A percentile compares a stretch with the other conserved stretches of the same genome.
Evolutionary conservation across 2,113 vertebrate genomes (phyloP).

Genomic region (Tragelaphus imberbis): DNA sequence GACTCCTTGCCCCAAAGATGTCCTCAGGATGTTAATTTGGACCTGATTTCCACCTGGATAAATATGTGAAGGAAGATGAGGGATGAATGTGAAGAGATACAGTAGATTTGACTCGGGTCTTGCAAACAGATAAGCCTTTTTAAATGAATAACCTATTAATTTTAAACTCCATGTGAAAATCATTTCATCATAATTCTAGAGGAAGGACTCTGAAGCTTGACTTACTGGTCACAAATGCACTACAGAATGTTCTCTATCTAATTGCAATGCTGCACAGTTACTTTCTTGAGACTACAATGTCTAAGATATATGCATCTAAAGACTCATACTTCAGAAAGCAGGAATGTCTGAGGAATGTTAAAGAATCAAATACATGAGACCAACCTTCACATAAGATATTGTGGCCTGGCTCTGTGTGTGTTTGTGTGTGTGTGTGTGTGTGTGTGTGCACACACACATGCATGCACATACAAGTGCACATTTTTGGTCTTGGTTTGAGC

Average conservation of each 20-base stretch:
- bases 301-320: constrained; percentile 75
- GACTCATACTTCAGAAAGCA: constrained; percentile 77
- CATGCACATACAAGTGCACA: background rate
- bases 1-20: background rate
- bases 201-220: constrained; percentile 27
- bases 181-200: constrained; percentile 27
- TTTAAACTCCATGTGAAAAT: constrained; percentile 43
- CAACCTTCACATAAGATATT: constrained; percentile 68
- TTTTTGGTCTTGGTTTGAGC: background rate
- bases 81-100: background rate
- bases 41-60: background rate
- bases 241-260: constrained; percentile 65
- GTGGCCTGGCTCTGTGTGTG: background rate
- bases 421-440: no score
- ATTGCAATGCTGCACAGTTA: constrained; percentile 65
- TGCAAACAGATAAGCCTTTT: background rate
- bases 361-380: constrained; percentile 76
- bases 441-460: accelerated
- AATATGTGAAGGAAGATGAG: background rate
- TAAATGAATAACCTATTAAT: constrained; percentile 15
- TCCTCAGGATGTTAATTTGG: constrained; percentile 22
- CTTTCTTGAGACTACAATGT: constrained; percentile 72
- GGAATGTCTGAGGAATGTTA: constrained; percentile 75
- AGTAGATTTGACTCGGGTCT: background rate
- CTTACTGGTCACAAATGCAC: constrained; percentile 50